These are phyloP conservation scores for Willowsia nigromaculata DNA, from an alignment of 2,888 invertebrate species.

Conservation along the genomic window DNA sequence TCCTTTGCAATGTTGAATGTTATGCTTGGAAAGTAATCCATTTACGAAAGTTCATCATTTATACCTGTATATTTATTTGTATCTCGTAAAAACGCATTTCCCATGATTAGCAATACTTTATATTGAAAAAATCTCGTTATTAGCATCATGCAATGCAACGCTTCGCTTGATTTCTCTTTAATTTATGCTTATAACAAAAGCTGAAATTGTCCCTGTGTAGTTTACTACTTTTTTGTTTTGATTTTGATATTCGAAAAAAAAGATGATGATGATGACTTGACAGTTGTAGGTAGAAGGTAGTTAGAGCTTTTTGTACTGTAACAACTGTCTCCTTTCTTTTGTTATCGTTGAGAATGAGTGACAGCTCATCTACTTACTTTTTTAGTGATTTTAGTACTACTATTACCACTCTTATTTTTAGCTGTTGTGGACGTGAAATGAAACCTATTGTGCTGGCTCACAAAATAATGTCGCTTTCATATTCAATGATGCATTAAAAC, in stretches of 20 bases:
- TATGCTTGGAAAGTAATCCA: not conserved
- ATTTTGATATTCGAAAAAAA: not conserved
- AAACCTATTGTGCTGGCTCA: no score
- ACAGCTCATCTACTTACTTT: slow-evolving; percentile 18
- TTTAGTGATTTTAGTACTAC: no score
- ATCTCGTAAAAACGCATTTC: not conserved
- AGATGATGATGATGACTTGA: slow-evolving; percentile 4
- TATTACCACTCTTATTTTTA: not conserved
- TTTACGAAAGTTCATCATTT: not conserved
- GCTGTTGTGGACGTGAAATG: not conserved
- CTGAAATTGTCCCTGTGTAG: not conserved
- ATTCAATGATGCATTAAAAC: slow-evolving; percentile 30
- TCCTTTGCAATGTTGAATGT: not conserved
- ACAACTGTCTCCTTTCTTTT: not conserved
- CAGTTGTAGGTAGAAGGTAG: not conserved
- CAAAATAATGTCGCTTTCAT: slow-evolving; percentile 23
- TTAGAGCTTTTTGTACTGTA: not conserved
- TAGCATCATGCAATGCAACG: not conserved
- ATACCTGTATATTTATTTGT: not conserved
- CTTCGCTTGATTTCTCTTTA: not conserved
- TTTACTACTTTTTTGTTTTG: not conserved
- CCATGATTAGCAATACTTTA: not conserved
- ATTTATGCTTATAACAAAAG: not conserved
- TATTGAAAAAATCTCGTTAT: not conserved
- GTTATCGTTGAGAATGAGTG: slow-evolving; percentile 11